Conservation (phyloP, 2,888 invertebrate species). For the Phorcus lineatus region DNA sequence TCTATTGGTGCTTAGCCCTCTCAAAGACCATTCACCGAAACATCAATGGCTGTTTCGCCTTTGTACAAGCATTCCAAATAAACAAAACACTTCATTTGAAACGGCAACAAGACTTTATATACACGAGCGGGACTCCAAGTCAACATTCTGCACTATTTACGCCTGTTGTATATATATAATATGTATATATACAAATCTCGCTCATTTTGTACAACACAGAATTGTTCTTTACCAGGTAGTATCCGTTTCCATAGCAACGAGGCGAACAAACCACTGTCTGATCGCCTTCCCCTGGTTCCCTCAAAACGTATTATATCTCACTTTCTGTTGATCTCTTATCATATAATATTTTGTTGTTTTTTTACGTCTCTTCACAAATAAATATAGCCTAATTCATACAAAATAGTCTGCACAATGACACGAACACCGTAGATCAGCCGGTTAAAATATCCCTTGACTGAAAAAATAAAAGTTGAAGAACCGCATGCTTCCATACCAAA, state of each 20-base stretch:
- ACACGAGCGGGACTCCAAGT: constrained; percentile 23
- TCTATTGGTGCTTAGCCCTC: no score
- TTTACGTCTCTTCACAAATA: constrained; percentile 27
- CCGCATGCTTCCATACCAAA: background rate
- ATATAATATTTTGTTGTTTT: constrained; percentile 4
- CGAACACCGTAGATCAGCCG: background rate
- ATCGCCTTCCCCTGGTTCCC: background rate
- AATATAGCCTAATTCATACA: constrained; percentile 29
- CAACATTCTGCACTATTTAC: constrained; percentile 18
- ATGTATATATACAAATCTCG: constrained; percentile 19
- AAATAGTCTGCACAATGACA: constrained; percentile 23
- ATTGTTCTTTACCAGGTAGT: background rate
- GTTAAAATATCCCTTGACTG: background rate
- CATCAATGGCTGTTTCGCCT: no score
- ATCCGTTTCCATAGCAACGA: no score
- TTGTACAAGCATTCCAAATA: background rate
- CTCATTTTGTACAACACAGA: constrained; percentile 16
- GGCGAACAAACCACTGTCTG: no score
- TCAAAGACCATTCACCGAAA: no score
- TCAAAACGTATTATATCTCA: background rate
- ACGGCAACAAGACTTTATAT: constrained; percentile 39
- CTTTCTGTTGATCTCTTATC: background rate
- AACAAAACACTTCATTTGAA: constrained; percentile 15
- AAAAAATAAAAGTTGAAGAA: background rate
- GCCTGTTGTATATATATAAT: constrained; percentile 20